Base-by-base conservation (phyloP, 2,113 vertebrate species). In the Sterna hirundo region DNA sequence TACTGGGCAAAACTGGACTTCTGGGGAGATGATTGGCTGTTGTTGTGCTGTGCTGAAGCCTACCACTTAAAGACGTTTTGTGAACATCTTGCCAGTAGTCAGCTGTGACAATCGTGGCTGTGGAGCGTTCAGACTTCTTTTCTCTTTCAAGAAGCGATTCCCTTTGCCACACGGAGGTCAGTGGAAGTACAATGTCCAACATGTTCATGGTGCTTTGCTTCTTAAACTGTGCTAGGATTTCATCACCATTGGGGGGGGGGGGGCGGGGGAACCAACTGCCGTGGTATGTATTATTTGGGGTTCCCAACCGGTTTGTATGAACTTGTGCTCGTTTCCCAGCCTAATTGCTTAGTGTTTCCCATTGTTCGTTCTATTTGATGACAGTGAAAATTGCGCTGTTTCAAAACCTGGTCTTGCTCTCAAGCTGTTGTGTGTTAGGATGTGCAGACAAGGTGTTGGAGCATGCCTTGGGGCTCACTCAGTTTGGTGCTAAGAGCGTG, bases 71-170 rank as follows among this genome's bases (percentile, higher is more conserved):
- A 95, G 93, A 96, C 89, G 42, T 94, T 70, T 44, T 65, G 12
- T 93, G 94, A 93, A 78, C 95, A 44, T 83, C 95, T 97, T 97
- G 77, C 88, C 95, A 85, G 94, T 75, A 96, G 69, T 94, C 95
- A 94, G 96, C 96, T 96, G 81, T 97, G 97, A 98, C 97, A 97
- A 89, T 98, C 91, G 84, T 96, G 94, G 94, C 82, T 96, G 80
- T 90, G 96, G 91, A 97, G 92, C 82, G 88, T 97, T 96, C 89
- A 93, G 58, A 92, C 90, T 85, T 94, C 38, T 90, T 93, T 94
- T 70, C 54, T 93, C 77, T 96, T 93, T 90, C 64, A 96, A 98
- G 97, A 93, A 95, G 74, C 34, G 44, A 60, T 82, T 93, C 71
- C 46, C 38, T 86, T 93, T 83, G 75, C 72, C 85, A 64, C 54